phyloP scores from a whole-genome alignment of 2,797 vertebrate genomes.

The Enteromius treurensis region DNA sequence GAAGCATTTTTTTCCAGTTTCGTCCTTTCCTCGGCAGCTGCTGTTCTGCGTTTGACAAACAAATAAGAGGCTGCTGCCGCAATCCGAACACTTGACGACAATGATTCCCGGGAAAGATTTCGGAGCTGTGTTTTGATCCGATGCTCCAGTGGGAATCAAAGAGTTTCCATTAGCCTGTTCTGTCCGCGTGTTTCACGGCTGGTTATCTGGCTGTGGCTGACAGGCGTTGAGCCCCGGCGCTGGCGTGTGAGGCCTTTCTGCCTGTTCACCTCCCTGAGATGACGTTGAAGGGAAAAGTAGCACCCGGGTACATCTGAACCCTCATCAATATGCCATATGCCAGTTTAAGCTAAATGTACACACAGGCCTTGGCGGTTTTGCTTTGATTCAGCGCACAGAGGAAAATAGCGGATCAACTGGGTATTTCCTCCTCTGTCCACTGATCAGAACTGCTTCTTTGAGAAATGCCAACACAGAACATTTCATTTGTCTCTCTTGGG shows the following conservation, averaged over 20 bases:
- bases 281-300: slow-evolving; percentile 53
- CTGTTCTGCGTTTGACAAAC: slow-evolving; percentile 42
- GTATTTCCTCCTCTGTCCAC: neutral
- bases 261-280: slow-evolving; percentile 40
- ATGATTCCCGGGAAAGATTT: slow-evolving; percentile 46
- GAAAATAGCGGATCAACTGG: slow-evolving; percentile 18
- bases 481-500: slow-evolving; percentile 80
- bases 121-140: slow-evolving; percentile 34
- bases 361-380: slow-evolving; percentile 28
- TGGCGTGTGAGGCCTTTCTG: slow-evolving; percentile 25
- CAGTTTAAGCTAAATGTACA: slow-evolving; percentile 52
- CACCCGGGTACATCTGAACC: slow-evolving; percentile 28
- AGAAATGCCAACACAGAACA: slow-evolving; percentile 44
- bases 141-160: slow-evolving; percentile 32
- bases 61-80: slow-evolving; percentile 47
- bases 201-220: slow-evolving; percentile 41
- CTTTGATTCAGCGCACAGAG: slow-evolving; percentile 47
- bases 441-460: slow-evolving; percentile 8
- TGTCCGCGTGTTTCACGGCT: slow-evolving; percentile 19
- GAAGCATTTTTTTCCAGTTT: slow-evolving; percentile 20
- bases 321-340: slow-evolving; percentile 43
- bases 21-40: slow-evolving; percentile 12
- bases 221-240: slow-evolving; percentile 15
- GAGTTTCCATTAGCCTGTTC: slow-evolving; percentile 37
- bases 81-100: slow-evolving; percentile 19